These are phyloP conservation scores for Chloropsis hardwickii DNA, from an alignment of 2,113 vertebrate species.

Conservation along the genomic window DNA sequence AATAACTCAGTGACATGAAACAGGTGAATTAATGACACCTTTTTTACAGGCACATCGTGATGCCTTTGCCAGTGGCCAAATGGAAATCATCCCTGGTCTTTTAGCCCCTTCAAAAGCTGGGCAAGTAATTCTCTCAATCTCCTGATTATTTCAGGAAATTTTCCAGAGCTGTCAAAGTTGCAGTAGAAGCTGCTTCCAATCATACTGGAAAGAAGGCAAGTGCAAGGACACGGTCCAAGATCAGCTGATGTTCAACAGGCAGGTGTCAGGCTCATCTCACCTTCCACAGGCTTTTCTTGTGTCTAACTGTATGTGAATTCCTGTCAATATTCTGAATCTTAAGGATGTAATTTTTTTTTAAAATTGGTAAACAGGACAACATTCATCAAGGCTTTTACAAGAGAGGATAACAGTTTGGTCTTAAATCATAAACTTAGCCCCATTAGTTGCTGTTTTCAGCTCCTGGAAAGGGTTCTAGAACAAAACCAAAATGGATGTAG, in stretches of 20 bases:
- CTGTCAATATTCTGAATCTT: background rate
- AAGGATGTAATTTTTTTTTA: background rate
- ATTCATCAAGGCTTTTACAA: background rate
- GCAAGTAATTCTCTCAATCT: background rate
- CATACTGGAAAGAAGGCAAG: background rate
- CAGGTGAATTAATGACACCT: background rate
- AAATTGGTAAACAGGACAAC: background rate
- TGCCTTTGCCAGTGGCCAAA: background rate
- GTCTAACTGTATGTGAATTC: background rate
- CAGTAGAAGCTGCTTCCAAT: background rate
- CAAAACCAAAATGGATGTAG: background rate
- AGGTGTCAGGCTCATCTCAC: background rate
- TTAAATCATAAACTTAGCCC: background rate
- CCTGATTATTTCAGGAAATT: background rate
- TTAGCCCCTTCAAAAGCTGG: background rate
- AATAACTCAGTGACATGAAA: background rate
- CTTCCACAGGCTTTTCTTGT: background rate
- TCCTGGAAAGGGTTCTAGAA: background rate
- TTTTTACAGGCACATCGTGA: background rate
- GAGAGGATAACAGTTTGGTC: background rate
- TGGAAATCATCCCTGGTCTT: background rate
- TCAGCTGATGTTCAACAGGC: background rate
- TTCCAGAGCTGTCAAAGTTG: background rate
- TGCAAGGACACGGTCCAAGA: background rate
- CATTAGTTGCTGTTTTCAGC: background rate